A percentile compares a stretch with the other conserved stretches of the same genome.
Conservation (phyloP, 1,140 invertebrate genomes). For the Eupeodes corollae region DNA sequence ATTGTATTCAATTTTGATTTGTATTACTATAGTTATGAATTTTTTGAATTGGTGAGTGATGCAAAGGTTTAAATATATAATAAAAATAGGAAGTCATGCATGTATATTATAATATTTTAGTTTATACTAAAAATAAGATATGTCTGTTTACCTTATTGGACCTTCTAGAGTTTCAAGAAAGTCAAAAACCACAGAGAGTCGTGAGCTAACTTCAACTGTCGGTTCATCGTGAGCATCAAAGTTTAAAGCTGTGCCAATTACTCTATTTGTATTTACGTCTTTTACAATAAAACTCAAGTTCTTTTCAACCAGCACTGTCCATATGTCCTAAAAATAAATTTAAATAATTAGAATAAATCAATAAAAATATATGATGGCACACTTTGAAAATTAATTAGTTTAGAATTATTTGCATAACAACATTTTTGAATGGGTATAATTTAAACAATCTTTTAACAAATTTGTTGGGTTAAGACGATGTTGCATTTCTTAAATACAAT, state of each 20-base stretch:
- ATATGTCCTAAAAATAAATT: constrained; percentile 38
- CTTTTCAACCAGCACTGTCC: constrained; percentile 52
- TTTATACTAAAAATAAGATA: no score
- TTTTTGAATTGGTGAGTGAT: background rate
- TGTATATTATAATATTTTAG: background rate
- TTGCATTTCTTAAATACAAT: no score
- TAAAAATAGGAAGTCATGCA: background rate
- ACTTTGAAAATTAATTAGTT: no score
- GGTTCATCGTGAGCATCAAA: constrained; percentile 71
- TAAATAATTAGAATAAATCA: no score
- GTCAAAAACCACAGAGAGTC: constrained; percentile 60
- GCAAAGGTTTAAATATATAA: background rate
- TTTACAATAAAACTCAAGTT: constrained; percentile 58
- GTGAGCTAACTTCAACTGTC: constrained; percentile 51
- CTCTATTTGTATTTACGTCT: constrained; percentile 24
- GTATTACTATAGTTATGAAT: background rate
- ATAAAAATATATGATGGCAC: no score
- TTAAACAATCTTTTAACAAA: no score
- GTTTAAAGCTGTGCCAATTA: constrained; percentile 57
- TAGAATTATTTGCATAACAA: no score
- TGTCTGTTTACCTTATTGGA: constrained; percentile 49
- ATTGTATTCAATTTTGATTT: background rate
- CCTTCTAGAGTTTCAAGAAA: constrained; percentile 66
- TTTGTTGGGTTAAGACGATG: no score
- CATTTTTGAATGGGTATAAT: no score